Evolutionary conservation across 2,888 invertebrate genomes (phyloP).

Genomic region (Steinernema carpocapsae): DNA sequence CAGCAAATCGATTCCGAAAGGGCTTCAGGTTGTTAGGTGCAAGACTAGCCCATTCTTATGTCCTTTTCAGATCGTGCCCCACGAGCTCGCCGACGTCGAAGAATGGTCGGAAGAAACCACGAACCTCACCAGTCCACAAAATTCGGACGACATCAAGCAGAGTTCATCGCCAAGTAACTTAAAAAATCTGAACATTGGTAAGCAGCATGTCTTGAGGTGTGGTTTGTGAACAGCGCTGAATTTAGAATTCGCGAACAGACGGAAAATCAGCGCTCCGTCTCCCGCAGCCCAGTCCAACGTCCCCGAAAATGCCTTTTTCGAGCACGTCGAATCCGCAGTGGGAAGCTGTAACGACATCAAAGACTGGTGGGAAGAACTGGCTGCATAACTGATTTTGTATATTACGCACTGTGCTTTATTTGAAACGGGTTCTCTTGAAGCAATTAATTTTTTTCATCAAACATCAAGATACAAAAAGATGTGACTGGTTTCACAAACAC

Average conservation of each 20-base stretch:
- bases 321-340: background rate
- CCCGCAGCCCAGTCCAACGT: background rate
- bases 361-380: conserved; percentile 24
- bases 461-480: background rate
- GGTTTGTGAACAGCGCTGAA: background rate
- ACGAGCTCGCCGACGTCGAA: conserved; percentile 63
- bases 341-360: conserved; percentile 30
- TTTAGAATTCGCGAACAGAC: background rate
- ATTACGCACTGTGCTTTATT: no score
- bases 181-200: conserved; percentile 3
- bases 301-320: background rate
- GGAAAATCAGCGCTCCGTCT: conserved; percentile 3
- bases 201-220: background rate
- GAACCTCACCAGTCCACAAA: conserved; percentile 19
- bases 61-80: conserved; percentile 59
- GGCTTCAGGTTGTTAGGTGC: conserved; percentile 11
- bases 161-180: background rate
- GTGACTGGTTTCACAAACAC: background rate
- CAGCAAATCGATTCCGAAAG: conserved; percentile 26
- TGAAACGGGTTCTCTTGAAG: no score
- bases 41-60: no score
- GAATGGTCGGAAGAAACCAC: conserved; percentile 58
- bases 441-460: no score
- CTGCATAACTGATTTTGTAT: no score
- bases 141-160: background rate